Evolutionary conservation across 1,140 invertebrate species (phyloP).

Genomic region (Rhyacophila brunnea): DNA sequence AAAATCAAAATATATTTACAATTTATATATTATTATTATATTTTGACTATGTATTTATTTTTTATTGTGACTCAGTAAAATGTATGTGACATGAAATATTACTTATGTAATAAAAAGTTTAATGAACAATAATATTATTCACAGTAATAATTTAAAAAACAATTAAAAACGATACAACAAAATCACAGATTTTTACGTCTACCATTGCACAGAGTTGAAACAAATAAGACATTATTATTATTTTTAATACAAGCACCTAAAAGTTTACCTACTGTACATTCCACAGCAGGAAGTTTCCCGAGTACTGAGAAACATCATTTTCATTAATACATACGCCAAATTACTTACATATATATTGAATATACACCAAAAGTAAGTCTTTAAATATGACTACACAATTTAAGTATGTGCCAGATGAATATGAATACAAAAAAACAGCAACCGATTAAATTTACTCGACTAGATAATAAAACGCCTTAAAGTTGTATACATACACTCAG

Average conservation of each 20-base stretch:
- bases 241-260: conserved; percentile 34
- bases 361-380: conserved; percentile 31
- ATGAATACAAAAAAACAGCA: conserved; percentile 21
- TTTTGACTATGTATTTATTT: conserved; percentile 3
- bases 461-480: conserved; percentile 18
- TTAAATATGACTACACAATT: conserved; percentile 30
- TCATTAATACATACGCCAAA: conserved; percentile 18
- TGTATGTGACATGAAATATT: conserved; percentile 16
- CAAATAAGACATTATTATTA: conserved; percentile 25
- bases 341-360: conserved; percentile 28
- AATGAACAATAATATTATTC: conserved; percentile 14
- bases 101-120: conserved; percentile 1
- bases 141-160: conserved; percentile 28
- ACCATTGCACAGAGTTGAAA: conserved; percentile 32
- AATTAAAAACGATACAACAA: conserved; percentile 32
- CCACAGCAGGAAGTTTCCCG: conserved; percentile 15
- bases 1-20: conserved; percentile 17
- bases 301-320: conserved; percentile 19
- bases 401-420: conserved; percentile 3
- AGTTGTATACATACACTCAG: conserved; percentile 8
- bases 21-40: conserved; percentile 7
- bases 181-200: conserved; percentile 36
- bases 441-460: conserved; percentile 15
- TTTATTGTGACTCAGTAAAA: conserved; percentile 17
- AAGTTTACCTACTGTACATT: conserved; percentile 34